Percentiles rank a stretch among this genome's conserved stretches.
phyloP scores from a whole-genome alignment of 2,888 invertebrate genomes.

The Odontomyia ornata region DNA sequence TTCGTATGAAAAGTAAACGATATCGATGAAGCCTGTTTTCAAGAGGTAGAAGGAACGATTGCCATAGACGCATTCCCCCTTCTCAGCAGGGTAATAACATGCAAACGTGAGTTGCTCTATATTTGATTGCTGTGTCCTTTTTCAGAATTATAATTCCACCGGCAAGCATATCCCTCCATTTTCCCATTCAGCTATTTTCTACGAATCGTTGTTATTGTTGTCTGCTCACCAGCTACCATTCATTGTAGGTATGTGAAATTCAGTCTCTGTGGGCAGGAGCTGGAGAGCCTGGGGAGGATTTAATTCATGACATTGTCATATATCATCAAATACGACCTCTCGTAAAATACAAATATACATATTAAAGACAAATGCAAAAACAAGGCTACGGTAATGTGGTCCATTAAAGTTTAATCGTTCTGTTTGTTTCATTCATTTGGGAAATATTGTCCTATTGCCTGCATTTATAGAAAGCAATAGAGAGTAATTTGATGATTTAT shows the following conservation, averaged over 20 bases:
- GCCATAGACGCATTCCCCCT: neutral
- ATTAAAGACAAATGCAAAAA: too few relatives aligned
- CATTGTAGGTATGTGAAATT: neutral
- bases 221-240: too few relatives aligned
- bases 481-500: too few relatives aligned
- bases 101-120: constrained; percentile 14
- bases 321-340: constrained; percentile 13
- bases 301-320: constrained; percentile 34
- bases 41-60: neutral
- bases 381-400: constrained; percentile 36
- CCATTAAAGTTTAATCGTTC: constrained; percentile 34
- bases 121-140: constrained; percentile 18
- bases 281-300: too few relatives aligned
- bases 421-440: constrained; percentile 17
- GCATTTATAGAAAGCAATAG: constrained; percentile 20
- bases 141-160: neutral
- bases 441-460: neutral
- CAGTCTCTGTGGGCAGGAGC: neutral
- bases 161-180: neutral
- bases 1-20: neutral
- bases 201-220: neutral
- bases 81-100: constrained; percentile 21
- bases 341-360: constrained; percentile 11
- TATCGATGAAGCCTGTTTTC: neutral
- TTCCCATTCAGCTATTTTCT: neutral